Evolutionary conservation across 2,888 invertebrate genomes (phyloP), one percentile per base, ranked within the genome.

Genomic region (Pristionchus japonicus): DNA sequence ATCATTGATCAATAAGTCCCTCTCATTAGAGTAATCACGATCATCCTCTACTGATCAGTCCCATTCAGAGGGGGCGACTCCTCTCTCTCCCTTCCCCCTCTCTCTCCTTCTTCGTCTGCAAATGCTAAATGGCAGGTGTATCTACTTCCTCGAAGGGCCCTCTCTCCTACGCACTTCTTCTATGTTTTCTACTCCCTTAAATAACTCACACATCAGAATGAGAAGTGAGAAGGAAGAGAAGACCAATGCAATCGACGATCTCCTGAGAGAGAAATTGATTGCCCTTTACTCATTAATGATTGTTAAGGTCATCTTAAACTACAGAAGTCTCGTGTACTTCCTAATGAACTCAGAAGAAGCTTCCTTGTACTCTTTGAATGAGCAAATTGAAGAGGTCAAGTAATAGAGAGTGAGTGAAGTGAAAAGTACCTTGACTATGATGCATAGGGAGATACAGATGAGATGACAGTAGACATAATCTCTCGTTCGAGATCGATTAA

Each of bases 401-500:
- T 52, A 52, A 52, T 15, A 23, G 23, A 27, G 17, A 67, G 34
- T 37, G 74, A 74, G 20, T 74, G 37, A 27, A 80, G 11, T 27
- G 34, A 9, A 47, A 27, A 27, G 27, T 80, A 85, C 85, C 43
- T 85, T 85, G n/a, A 37, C 9, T 6, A 43, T 40, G 17, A 85
- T 64, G 17, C 61, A 64, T 13, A 85, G 20, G 0, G 64, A 64
- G 40, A 85, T 64, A 49, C 64, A 85, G 17, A 64, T 40, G 64
- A 85, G 85, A 64, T 85, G 85, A 43, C 40, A 85, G 61, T 64
- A 64, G 17, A 64, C 85, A 49, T 85, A 64, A 64, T 85, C 85
- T 27, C 61, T 37, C 17, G 85, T 47, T 64, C 85, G 34, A 43
- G 85, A 61, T 23, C 61, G 85, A 40, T 85, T 49, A 1, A 83